Evolutionary conservation across 23 tunicate genomes (phyloP).

Genomic region (Halocynthia aurantium): DNA sequence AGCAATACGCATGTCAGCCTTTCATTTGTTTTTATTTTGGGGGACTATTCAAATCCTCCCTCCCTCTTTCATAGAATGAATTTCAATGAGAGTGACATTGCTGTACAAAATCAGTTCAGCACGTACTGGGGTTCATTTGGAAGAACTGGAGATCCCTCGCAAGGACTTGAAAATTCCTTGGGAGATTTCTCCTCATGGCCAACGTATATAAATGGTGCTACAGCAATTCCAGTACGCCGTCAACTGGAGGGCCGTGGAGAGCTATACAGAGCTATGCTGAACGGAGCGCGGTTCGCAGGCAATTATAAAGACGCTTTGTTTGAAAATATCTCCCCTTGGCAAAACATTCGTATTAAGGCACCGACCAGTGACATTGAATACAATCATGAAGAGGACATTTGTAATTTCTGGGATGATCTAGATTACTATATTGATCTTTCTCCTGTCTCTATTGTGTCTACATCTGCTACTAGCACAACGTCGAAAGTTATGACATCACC

Average conservation of each 20-base stretch:
- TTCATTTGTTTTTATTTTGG: no score
- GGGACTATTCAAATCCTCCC: no score
- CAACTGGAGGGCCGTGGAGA: neutral
- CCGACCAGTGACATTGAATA: slow-evolving; percentile 19
- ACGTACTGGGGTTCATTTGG: slow-evolving; percentile 79
- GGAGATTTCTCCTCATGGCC: slow-evolving; percentile 56
- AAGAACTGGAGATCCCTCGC: slow-evolving; percentile 47
- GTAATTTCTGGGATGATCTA: slow-evolving; percentile 69
- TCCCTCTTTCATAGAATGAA: no score
- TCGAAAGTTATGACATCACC: neutral
- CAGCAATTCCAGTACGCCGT: neutral
- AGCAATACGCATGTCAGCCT: no score
- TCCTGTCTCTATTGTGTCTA: neutral
- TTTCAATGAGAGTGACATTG: neutral
- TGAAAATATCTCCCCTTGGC: slow-evolving; percentile 12
- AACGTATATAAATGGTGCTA: slow-evolving; percentile 17
- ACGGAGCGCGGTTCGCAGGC: neutral
- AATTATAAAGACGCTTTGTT: neutral
- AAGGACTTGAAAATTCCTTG: slow-evolving; percentile 25
- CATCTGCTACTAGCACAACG: slow-evolving; percentile 18
- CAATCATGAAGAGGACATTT: slow-evolving; percentile 35
- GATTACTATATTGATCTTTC: slow-evolving; percentile 49
- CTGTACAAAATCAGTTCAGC: slow-evolving; percentile 53
- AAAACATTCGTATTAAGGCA: slow-evolving; percentile 45
- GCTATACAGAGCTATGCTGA: no score